Evolutionary conservation across 2,888 invertebrate species (phyloP), one percentile per base, ranked within the genome.

Genomic region (Melangyna quadrimaculata): DNA sequence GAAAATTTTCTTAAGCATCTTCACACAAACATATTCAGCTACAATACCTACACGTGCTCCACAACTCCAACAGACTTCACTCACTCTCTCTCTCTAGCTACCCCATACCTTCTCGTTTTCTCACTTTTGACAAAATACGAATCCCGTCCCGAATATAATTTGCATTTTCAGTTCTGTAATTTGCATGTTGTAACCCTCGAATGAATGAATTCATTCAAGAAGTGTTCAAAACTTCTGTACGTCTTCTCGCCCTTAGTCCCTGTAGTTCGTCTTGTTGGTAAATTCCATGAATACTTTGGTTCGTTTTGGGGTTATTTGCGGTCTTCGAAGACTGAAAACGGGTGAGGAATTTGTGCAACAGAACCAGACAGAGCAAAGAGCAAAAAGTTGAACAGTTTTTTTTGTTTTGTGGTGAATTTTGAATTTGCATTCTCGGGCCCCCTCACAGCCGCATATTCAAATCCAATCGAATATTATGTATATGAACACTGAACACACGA

Each of bases 111-210:
- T 22, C n/a, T 17, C 29, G 7, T 14, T 5, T 14, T 8, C 35
- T 17, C 2, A 12, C 40, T 55, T 27, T 43, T 40, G 27, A 35
- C 35, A 53, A 43, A 81, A 57, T 22, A 27, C 27, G 57, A 40
- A 63, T 65, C 53, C 69, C 69, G 70, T 65, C 53, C 69, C 69
- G 75, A 81, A 73, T 81, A 81, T 57, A 69, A 86, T 86, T 86
- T 86, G 78, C 86, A 86, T 81, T 78, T 86, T 78, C 51, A 59
- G 57, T 78, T 73, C 73, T 73, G 73, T 77, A 78, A 78, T 86
- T 78, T 86, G 69, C 81, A 81, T 86, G 63, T 72, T 86, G 77
- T 77, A 77, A 75, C 48, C 81, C 77, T 40, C 71, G 77, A 80
- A 86, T 67, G 80, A 75, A 84, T 84, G 70, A 53, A 65, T 67